phyloP scores from a whole-genome alignment of 2,113 vertebrate species.

The Columba livia region DNA sequence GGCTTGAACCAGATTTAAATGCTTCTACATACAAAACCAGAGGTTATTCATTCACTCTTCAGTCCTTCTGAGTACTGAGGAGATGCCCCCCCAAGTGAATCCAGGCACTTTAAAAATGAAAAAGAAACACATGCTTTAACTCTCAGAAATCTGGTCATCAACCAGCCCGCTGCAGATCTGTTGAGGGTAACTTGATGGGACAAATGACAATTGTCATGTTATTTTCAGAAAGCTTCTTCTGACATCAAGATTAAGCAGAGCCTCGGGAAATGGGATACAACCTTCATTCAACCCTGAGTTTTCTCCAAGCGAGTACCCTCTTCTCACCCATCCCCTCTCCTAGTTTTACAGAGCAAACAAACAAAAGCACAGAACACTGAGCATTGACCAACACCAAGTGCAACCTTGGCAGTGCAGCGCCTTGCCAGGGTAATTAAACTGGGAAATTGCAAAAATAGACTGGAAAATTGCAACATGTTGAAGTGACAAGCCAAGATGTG shows the following conservation, averaged over 20 bases:
- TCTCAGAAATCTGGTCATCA: not conserved
- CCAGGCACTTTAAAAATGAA: not conserved
- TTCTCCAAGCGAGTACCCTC: not conserved
- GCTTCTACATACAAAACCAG: fast-evolving
- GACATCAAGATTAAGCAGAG: constrained; percentile 44
- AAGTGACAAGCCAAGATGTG: not conserved
- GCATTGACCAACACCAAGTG: fast-evolving
- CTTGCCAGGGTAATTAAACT: not conserved
- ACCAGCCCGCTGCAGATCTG: not conserved
- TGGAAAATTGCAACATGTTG: fast-evolving
- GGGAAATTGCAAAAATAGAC: fast-evolving
- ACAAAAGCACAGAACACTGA: not conserved
- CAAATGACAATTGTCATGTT: not conserved
- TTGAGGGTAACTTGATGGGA: constrained; percentile 31
- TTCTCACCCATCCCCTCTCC: fast-evolving
- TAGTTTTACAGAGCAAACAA: not conserved
- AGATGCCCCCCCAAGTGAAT: not conserved
- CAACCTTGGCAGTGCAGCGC: not conserved
- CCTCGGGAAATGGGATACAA: not conserved
- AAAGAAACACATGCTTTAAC: not conserved
- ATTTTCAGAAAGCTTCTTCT: constrained; percentile 10
- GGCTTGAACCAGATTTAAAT: not conserved
- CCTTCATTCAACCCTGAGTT: not conserved
- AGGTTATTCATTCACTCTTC: not conserved
- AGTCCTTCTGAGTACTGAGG: not conserved